A percentile compares a stretch with the other conserved stretches of the same genome.
Evolutionary conservation across 2,113 vertebrate species (phyloP).

Genomic region (Uria aalge): DNA sequence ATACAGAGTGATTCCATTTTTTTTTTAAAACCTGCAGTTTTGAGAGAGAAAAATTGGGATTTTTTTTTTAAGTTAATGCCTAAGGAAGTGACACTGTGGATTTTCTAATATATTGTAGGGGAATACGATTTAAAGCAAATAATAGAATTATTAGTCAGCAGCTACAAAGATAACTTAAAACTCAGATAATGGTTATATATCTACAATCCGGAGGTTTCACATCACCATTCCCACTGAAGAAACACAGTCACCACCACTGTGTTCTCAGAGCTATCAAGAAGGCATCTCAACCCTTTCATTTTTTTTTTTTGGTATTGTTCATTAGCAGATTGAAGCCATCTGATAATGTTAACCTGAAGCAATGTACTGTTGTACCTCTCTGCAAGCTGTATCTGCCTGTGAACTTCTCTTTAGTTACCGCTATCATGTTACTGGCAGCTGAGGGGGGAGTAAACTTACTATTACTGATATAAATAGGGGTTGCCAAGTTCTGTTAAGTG

Average conservation of each 20-base stretch:
- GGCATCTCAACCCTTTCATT: not conserved
- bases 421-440: not conserved
- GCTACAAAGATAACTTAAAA: not conserved
- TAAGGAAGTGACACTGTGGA: not conserved
- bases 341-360: not conserved
- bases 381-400: not conserved
- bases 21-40: not conserved
- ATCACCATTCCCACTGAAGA: not conserved
- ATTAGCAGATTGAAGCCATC: not conserved
- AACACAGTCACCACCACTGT: not conserved
- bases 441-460: not conserved
- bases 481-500: not conserved
- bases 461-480: not conserved
- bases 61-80: not conserved
- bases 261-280: not conserved
- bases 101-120: not conserved
- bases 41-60: not conserved
- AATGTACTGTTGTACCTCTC: fast-evolving
- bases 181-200: not conserved
- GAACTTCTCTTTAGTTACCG: not conserved
- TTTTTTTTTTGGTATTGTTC: not conserved
- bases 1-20: not conserved
- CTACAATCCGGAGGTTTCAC: not conserved
- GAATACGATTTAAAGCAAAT: not conserved
- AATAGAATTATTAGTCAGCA: not conserved